Evolutionary conservation across 1,140 invertebrate genomes (phyloP), one percentile per base, ranked within the genome.

Genomic region (Heterodera carotae): DNA sequence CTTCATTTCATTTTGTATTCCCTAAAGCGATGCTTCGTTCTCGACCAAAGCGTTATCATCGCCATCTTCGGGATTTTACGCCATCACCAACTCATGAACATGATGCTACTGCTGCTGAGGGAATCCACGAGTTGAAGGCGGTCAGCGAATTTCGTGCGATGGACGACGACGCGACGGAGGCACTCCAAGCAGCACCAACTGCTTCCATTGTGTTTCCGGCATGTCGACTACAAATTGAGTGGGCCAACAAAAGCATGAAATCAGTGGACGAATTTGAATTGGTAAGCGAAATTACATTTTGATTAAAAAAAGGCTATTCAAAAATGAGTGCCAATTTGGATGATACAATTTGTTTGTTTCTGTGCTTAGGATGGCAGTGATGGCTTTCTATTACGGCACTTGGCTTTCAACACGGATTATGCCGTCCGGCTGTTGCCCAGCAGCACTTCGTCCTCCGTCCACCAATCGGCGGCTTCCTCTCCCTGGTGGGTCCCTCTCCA

Each of bases 11-110:
- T n/a, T n/a, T n/a, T n/a, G n/a, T n/a, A n/a, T n/a, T n/a, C n/a
- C n/a, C n/a, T 96, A 99, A 90, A 25, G 31, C 72, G 27, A 68
- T 79, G 8, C 64, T 73, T 18, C 56, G 43, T 29, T 25, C 77
- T 18, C 43, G 64, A 6, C 67, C 81, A 5, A 56, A 22, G 12
- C 48, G 48, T 1, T 69, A 48, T 3, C 29, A 29, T 25, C 78
- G 68, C 29, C 39, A 76, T 76, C 76, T 75, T 22, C 75, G 76
- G 18, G 22, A 75, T 25, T n/a, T 25, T 76, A 39, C 75, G 31
- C 59, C 34, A 43, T 10, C 33, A 10, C 53, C 36, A 15, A 43
- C 34, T 64, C n/a, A 29, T 43, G 39, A 43, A 43, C 39, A 43
- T 12, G n/a, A n/a, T 48, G 4, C 36, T 27, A 10, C 15, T 39